A percentile compares a stretch with the other conserved stretches of the same genome.
Conservation (phyloP, 2,888 invertebrate species). For the Lobophora halterata region DNA sequence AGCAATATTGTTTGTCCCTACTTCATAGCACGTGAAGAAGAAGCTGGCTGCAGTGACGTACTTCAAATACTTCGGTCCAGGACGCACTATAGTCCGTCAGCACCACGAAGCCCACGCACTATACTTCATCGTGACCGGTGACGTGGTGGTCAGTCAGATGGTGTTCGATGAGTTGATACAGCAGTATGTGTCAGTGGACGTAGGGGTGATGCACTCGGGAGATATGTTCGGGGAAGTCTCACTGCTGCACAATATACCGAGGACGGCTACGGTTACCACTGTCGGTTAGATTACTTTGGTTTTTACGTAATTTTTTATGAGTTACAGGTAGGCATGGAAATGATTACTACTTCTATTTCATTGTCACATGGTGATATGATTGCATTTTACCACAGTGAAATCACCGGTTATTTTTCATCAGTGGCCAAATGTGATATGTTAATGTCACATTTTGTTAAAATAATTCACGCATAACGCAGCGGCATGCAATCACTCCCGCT, state of each 20-base stretch:
- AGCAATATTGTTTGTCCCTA: too few relatives aligned
- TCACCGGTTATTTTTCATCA: too few relatives aligned
- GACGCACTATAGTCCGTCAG: slow-evolving; percentile 82
- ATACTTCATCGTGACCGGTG: slow-evolving; percentile 84
- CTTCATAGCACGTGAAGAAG: slow-evolving; percentile 78
- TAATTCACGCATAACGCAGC: too few relatives aligned
- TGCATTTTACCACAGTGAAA: background rate
- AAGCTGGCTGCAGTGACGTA: slow-evolving; percentile 81
- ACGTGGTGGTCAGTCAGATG: slow-evolving; percentile 69
- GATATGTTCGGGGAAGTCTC: slow-evolving; percentile 86
- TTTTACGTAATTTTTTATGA: background rate
- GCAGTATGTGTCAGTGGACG: slow-evolving; percentile 62
- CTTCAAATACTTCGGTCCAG: slow-evolving; percentile 82
- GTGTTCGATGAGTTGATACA: slow-evolving; percentile 75
- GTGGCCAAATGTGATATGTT: too few relatives aligned
- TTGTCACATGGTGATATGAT: too few relatives aligned
- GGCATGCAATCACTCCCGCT: too few relatives aligned
- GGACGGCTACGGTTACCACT: slow-evolving; percentile 82
- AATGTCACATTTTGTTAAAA: too few relatives aligned
- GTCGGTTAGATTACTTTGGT: slow-evolving; percentile 53
- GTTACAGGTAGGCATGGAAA: too few relatives aligned
- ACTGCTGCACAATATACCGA: slow-evolving; percentile 80
- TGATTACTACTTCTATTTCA: too few relatives aligned
- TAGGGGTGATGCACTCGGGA: slow-evolving; percentile 78
- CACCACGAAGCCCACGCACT: slow-evolving; percentile 80